These are phyloP conservation scores for Stylophora pistillata DNA, from an alignment of 64 coral and sea anemone species.

Conservation along the genomic window DNA sequence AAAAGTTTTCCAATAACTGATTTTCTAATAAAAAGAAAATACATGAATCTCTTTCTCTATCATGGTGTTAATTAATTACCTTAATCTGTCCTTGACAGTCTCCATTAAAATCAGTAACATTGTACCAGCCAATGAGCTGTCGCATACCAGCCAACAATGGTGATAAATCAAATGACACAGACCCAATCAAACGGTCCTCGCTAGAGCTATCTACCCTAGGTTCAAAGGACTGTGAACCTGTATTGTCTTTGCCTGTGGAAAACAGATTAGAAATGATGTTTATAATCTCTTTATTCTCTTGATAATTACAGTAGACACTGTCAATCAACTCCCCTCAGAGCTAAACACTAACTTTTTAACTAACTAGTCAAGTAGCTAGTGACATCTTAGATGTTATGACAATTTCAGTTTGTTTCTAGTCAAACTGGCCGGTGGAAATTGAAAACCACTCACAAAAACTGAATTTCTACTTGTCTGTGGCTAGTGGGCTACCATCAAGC, in stretches of 20 bases:
- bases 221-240: slow-evolving; percentile 18
- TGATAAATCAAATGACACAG: slow-evolving; percentile 76
- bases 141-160: slow-evolving; percentile 85
- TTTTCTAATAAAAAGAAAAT: too few relatives aligned
- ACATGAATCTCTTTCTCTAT: too few relatives aligned
- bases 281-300: background rate
- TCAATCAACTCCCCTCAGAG: background rate
- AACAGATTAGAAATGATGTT: background rate
- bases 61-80: slow-evolving; percentile 10
- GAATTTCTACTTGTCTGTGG: too few relatives aligned
- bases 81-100: slow-evolving; percentile 95
- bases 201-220: slow-evolving; percentile 19
- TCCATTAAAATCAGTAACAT: slow-evolving; percentile 85
- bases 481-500: too few relatives aligned
- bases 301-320: background rate
- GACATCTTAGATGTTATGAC: too few relatives aligned
- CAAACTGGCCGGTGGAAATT: too few relatives aligned
- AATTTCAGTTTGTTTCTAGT: too few relatives aligned
- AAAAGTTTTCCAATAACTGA: too few relatives aligned
- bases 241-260: background rate
- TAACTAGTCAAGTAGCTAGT: too few relatives aligned
- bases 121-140: slow-evolving; percentile 95
- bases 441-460: too few relatives aligned
- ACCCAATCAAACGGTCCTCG: slow-evolving; percentile 73
- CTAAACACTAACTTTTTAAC: too few relatives aligned